Conservation (phyloP, 2,113 vertebrate genomes). For the Pandion haliaetus region DNA sequence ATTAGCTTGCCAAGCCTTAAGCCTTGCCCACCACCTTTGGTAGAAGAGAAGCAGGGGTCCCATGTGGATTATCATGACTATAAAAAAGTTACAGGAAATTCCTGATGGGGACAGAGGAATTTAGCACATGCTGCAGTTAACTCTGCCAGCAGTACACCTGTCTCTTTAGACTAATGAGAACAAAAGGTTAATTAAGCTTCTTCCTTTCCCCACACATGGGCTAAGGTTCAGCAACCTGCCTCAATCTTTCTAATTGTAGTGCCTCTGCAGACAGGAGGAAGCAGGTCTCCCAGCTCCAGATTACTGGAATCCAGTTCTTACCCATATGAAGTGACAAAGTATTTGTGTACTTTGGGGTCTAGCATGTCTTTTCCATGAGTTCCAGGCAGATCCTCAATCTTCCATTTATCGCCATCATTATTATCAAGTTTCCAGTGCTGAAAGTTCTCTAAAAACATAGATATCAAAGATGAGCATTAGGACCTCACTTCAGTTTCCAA, state of each 20-base stretch:
- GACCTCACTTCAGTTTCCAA: background rate
- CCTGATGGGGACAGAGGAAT: background rate
- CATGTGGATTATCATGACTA: background rate
- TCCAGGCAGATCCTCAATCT: slow-evolving; percentile 70
- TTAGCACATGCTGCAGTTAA: background rate
- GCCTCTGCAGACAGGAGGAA: background rate
- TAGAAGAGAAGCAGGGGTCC: background rate
- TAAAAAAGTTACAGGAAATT: background rate
- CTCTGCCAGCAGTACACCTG: background rate
- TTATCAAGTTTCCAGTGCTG: slow-evolving; percentile 68
- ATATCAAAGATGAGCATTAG: background rate
- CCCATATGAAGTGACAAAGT: slow-evolving; percentile 80
- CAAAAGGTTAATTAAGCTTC: background rate
- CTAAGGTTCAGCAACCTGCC: background rate
- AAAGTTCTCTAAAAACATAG: slow-evolving; percentile 66
- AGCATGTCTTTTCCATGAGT: slow-evolving; percentile 50
- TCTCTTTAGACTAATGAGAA: background rate
- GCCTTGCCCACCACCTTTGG: background rate
- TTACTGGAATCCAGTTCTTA: slow-evolving; percentile 51
- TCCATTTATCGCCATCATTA: slow-evolving; percentile 71
- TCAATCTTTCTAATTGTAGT: background rate
- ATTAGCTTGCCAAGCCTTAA: background rate
- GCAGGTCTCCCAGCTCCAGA: background rate
- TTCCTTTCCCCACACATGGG: background rate
- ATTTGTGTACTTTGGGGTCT: slow-evolving; percentile 67